Percentiles rank a stretch among this genome's conserved stretches.
Conservation (phyloP, 2,113 vertebrate genomes). For the Lamprotornis superbus region DNA sequence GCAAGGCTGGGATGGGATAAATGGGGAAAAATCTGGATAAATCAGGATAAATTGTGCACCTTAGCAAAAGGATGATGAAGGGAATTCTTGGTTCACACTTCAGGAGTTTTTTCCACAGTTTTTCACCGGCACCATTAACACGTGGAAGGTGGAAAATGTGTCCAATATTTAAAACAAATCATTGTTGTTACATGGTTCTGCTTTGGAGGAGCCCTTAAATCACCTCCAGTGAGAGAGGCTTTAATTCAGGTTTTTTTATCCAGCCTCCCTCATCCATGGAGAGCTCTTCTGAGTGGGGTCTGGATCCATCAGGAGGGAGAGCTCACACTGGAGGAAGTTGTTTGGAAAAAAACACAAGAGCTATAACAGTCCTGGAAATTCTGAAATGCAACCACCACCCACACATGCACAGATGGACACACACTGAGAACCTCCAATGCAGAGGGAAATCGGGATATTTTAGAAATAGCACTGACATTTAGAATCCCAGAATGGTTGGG, state of each 20-base stretch:
- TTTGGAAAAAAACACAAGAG: neutral
- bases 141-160: neutral
- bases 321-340: neutral
- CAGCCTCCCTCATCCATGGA: neutral
- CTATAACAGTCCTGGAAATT: neutral
- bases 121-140: neutral
- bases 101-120: neutral
- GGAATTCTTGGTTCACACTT: neutral
- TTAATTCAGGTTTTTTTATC: neutral
- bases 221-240: neutral
- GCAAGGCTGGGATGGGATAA: neutral
- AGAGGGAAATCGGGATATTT: neutral
- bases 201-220: neutral
- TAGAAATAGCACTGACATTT: neutral
- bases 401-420: neutral
- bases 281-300: neutral
- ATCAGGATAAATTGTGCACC: neutral
- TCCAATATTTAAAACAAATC: neutral
- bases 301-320: neutral
- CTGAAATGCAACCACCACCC: neutral
- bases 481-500: neutral
- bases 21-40: neutral
- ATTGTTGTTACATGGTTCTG: neutral
- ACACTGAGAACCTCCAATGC: neutral
- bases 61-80: neutral